phyloP scores from a whole-genome alignment of 1,140 invertebrate genomes.

The Anastrepha obliqua region DNA sequence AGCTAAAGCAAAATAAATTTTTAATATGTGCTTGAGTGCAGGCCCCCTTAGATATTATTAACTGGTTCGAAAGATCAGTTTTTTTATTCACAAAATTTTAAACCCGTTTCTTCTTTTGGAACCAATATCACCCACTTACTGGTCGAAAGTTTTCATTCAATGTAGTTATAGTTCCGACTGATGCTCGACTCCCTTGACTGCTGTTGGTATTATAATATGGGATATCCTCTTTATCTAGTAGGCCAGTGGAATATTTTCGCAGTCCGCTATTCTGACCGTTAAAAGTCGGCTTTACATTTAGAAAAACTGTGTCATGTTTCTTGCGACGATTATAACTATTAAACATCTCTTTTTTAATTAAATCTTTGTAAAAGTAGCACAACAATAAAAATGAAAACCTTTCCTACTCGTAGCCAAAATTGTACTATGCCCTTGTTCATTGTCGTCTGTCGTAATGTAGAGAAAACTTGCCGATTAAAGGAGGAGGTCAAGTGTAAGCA shows the following conservation, averaged over 20 bases:
- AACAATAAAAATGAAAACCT: background rate
- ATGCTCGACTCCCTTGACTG: slow-evolving; percentile 61
- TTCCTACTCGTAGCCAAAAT: background rate
- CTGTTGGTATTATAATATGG: slow-evolving; percentile 38
- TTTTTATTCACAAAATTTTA: no score
- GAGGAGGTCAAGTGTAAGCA: slow-evolving; percentile 14
- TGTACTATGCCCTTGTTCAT: slow-evolving; percentile 12
- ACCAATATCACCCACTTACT: slow-evolving; percentile 57
- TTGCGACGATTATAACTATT: slow-evolving; percentile 69
- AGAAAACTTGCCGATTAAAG: background rate
- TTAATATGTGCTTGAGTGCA: no score
- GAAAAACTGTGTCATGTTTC: slow-evolving; percentile 67
- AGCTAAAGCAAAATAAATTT: no score
- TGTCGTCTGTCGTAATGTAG: background rate
- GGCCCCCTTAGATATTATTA: no score
- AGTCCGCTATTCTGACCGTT: slow-evolving; percentile 59
- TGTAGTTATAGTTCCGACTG: slow-evolving; percentile 63
- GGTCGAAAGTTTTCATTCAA: slow-evolving; percentile 66
- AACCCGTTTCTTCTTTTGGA: no score
- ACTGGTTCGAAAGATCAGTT: no score
- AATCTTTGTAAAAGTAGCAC: background rate
- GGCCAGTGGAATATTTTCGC: slow-evolving; percentile 68
- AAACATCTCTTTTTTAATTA: slow-evolving; percentile 27
- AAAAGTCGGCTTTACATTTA: slow-evolving; percentile 69
- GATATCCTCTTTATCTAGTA: slow-evolving; percentile 67